These are phyloP conservation scores for Sylvicapra grimmia DNA, from an alignment of 2,113 vertebrate genomes.

Conservation along the genomic window DNA sequence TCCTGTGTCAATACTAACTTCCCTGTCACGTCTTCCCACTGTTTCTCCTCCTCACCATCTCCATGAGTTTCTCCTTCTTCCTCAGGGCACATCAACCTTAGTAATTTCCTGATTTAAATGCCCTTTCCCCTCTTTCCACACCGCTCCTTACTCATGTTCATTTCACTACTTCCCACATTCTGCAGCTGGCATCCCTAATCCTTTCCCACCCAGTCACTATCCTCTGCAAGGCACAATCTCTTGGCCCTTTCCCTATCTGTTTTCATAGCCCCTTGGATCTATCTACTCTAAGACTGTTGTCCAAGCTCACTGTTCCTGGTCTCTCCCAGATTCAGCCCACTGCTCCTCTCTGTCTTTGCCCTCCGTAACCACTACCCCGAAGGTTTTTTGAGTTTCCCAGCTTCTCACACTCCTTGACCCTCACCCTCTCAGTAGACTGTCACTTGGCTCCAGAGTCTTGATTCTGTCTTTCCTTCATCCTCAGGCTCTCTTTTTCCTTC, in stretches of 20 bases:
- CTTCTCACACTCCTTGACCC: background rate
- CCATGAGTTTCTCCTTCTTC: background rate
- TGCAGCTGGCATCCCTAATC: background rate
- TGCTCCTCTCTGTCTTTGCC: background rate
- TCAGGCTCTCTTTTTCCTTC: background rate
- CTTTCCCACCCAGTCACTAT: background rate
- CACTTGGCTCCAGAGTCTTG: background rate
- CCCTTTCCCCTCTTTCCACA: background rate
- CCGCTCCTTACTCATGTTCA: background rate
- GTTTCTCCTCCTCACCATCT: background rate
- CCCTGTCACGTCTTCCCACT: background rate
- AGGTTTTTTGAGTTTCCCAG: background rate
- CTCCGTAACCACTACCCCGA: rapidly evolving
- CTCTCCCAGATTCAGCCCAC: background rate
- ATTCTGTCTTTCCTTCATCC: background rate
- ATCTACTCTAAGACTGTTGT: background rate
- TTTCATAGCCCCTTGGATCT: background rate
- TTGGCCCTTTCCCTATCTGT: background rate
- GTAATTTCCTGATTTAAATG: background rate
- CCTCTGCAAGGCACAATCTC: background rate
- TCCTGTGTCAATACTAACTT: background rate
- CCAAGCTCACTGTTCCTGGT: background rate
- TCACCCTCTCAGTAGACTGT: rapidly evolving
- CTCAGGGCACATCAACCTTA: background rate
- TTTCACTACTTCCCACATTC: background rate